These are phyloP conservation scores for Phataginus tetradactyla DNA, from an alignment of 2,797 vertebrate genomes.

Conservation along the genomic window DNA sequence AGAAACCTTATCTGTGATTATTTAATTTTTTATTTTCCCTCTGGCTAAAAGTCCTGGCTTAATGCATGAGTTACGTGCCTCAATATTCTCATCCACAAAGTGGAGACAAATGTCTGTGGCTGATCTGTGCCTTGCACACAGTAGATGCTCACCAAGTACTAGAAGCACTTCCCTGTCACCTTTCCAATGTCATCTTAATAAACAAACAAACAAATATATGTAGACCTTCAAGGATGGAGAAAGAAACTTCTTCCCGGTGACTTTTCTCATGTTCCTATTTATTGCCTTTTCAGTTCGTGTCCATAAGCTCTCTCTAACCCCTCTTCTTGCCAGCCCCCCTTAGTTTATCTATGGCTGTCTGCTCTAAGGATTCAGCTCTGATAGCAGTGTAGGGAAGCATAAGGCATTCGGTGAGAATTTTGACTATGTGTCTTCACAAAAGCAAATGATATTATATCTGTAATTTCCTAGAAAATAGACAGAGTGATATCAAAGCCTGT, in stretches of 20 bases:
- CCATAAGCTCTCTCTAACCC: neutral
- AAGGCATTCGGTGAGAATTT: slow-evolving; percentile 56
- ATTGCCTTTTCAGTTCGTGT: neutral
- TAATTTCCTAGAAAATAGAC: slow-evolving; percentile 66
- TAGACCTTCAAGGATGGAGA: neutral
- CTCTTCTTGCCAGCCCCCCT: neutral
- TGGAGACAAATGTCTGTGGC: neutral
- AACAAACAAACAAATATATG: neutral
- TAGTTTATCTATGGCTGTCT: slow-evolving; percentile 56
- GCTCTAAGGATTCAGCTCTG: neutral
- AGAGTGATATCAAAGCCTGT: slow-evolving; percentile 66
- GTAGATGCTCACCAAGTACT: neutral
- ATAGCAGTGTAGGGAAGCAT: slow-evolving; percentile 25
- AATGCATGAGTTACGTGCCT: neutral
- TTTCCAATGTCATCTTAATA: neutral
- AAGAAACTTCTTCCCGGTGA: neutral
- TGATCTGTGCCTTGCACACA: neutral
- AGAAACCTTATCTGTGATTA: neutral
- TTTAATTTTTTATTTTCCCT: neutral
- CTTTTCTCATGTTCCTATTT: neutral
- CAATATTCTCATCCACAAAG: neutral
- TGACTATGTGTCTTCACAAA: slow-evolving; percentile 66
- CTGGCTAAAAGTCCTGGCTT: neutral
- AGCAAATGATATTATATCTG: slow-evolving; percentile 63
- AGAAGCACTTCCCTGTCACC: neutral